Evolutionary conservation across 1,140 invertebrate genomes (phyloP), one percentile per base, ranked within the genome.

Genomic region (Diabrotica undecimpunctata): DNA sequence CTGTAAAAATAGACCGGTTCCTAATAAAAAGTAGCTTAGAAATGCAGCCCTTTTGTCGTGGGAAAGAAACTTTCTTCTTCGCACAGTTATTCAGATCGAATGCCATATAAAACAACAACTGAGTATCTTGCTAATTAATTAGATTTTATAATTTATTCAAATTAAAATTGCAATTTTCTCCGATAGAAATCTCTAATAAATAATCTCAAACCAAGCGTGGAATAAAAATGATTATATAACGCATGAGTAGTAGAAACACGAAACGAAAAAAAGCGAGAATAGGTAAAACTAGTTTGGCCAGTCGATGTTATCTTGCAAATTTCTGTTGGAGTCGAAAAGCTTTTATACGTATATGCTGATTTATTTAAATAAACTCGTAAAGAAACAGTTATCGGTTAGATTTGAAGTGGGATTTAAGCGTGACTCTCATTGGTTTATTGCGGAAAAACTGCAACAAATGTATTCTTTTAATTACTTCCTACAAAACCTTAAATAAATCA

Each of bases 81-180:
- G 12, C 25, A 57, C 55, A 37, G 35, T 41, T n/a, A 36, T 11
- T 37, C 12, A 7, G 25, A 57, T 10, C 55, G 38, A 41, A 57
- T 25, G 13, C 54, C 54, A 54, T 57, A 57, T 57, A 57, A 57
- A 57, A 37, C 36, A 57, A 57, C 13, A 25, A 25, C 25, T 6
- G 36, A 25, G 13, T 13, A 13, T 54, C 12, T 12, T 37, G 55
- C 37, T 57, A 57, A 57, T 57, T 57, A 57, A 57, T 57, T 57
- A 37, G 11, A 57, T 37, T 57, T 38, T 41, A 57, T 57, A 57
- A 57, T 57, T n/a, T 57, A 57, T 57, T 57, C 55, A 57, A 57
- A 57, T 57, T 57, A 57, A 57, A 57, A 57, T 57, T 38, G 37
- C 55, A 57, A 57, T 57, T 57, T 57, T 57, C 55, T 38, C 36